Evolutionary conservation across 2,113 vertebrate genomes (phyloP).

Genomic region (Grammomys surdaster): DNA sequence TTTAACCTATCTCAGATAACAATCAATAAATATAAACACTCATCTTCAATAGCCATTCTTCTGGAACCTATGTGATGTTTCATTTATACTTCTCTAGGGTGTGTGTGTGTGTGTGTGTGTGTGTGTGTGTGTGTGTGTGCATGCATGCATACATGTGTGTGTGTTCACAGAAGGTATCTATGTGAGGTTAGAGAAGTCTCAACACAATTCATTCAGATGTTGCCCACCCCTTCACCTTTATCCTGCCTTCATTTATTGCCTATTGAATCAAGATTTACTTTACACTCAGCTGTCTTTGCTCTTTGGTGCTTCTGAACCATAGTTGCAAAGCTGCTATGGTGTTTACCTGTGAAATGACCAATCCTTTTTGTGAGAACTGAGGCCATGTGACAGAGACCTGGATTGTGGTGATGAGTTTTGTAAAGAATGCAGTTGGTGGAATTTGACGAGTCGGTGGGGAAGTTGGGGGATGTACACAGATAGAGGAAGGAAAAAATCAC

Average conservation of each 20-base stretch:
- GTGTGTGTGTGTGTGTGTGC: background rate
- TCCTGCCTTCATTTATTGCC: background rate
- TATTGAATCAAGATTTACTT: background rate
- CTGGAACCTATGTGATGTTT: background rate
- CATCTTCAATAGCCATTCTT: background rate
- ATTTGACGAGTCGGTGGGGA: background rate
- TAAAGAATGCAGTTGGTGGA: background rate
- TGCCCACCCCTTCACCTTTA: too few species aligned
- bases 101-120: too few species aligned
- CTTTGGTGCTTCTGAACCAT: background rate
- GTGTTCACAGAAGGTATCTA: accelerated
- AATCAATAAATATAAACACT: background rate
- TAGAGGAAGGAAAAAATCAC: background rate
- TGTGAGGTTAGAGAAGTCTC: background rate
- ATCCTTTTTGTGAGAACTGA: background rate
- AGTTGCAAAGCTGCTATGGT: background rate
- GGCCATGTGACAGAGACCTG: background rate
- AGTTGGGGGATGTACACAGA: background rate
- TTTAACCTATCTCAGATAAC: background rate
- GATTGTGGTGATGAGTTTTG: background rate
- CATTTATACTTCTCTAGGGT: background rate
- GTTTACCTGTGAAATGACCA: background rate
- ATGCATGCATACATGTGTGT: background rate
- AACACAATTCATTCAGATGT: background rate
- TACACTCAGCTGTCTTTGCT: background rate